These are phyloP conservation scores for Lasioglossum pauxillum DNA, from an alignment of 2,888 invertebrate species.

Conservation along the genomic window DNA sequence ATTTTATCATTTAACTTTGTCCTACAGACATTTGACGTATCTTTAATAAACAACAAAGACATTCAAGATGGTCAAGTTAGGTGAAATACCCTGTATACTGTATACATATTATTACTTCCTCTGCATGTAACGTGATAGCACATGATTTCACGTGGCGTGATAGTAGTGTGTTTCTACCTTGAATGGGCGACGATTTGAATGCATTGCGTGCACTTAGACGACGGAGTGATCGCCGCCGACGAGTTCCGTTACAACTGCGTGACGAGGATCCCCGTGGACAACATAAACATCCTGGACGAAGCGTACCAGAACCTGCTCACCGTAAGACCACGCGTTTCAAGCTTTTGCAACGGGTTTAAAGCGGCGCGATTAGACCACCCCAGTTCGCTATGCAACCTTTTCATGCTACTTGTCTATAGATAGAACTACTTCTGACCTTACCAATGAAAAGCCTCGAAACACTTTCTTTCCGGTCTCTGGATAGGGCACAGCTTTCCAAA, in stretches of 20 bases:
- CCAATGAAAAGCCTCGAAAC: neutral
- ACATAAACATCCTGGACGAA: constrained; percentile 90
- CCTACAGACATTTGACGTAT: too few relatives aligned
- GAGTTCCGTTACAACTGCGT: constrained; percentile 94
- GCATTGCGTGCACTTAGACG: constrained; percentile 83
- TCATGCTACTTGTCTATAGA: constrained; percentile 26
- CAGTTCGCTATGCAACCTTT: constrained; percentile 32
- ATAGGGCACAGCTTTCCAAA: neutral
- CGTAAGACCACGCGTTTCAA: constrained; percentile 86
- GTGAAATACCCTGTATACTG: too few relatives aligned
- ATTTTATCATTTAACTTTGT: too few relatives aligned
- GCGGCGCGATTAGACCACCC: neutral
- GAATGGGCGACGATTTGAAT: neutral
- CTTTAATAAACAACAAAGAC: too few relatives aligned
- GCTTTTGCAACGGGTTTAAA: constrained; percentile 10
- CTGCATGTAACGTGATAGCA: neutral
- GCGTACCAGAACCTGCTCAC: constrained; percentile 91
- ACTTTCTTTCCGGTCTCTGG: neutral
- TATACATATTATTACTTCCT: neutral
- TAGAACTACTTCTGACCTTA: constrained; percentile 35
- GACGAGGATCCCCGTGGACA: constrained; percentile 91
- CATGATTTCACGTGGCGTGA: neutral
- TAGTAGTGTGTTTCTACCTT: neutral
- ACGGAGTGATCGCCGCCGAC: constrained; percentile 91
- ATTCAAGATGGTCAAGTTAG: too few relatives aligned